Evolutionary conservation across 1,140 invertebrate genomes (phyloP).

Genomic region (Doryteuthis pealeii): DNA sequence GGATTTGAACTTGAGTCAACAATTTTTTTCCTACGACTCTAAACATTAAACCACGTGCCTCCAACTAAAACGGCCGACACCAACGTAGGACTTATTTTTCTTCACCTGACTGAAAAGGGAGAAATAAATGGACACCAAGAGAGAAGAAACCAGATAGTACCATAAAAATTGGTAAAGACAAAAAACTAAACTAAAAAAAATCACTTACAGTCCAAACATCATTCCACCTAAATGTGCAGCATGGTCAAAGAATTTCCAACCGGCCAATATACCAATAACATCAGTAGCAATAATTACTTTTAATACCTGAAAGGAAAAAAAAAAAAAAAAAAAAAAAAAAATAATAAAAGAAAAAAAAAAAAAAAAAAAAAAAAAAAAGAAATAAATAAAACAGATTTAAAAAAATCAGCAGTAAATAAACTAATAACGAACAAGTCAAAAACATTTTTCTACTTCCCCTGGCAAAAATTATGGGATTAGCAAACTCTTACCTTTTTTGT

Average conservation of each 20-base stretch:
- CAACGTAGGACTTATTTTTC: too few species aligned
- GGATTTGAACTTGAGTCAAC: too few species aligned
- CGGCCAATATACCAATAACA: slow-evolving; percentile 75
- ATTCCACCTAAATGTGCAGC: slow-evolving; percentile 96
- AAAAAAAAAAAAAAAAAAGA: too few species aligned
- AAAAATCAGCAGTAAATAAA: too few species aligned
- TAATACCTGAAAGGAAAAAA: slow-evolving; percentile 70
- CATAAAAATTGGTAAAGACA: slow-evolving; percentile 7
- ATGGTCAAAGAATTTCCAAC: slow-evolving; percentile 95
- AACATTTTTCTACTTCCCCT: too few species aligned
- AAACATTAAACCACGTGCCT: too few species aligned
- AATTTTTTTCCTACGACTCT: too few species aligned
- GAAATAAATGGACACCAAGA: slow-evolving; percentile 4
- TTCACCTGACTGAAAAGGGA: too few species aligned
- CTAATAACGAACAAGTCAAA: too few species aligned
- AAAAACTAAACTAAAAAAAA: not conserved
- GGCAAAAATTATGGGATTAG: too few species aligned
- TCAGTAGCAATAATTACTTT: slow-evolving; percentile 84
- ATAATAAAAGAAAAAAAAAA: slow-evolving; percentile 19
- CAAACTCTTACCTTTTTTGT: too few species aligned
- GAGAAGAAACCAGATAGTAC: slow-evolving; percentile 10
- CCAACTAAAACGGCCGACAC: too few species aligned
- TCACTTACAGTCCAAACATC: slow-evolving; percentile 80
- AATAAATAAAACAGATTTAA: slow-evolving; percentile 23
- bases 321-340: not conserved